Evolutionary conservation across 2,797 vertebrate species (phyloP), one percentile per base, ranked within the genome.

Genomic region (Lycodopsis pacificus): DNA sequence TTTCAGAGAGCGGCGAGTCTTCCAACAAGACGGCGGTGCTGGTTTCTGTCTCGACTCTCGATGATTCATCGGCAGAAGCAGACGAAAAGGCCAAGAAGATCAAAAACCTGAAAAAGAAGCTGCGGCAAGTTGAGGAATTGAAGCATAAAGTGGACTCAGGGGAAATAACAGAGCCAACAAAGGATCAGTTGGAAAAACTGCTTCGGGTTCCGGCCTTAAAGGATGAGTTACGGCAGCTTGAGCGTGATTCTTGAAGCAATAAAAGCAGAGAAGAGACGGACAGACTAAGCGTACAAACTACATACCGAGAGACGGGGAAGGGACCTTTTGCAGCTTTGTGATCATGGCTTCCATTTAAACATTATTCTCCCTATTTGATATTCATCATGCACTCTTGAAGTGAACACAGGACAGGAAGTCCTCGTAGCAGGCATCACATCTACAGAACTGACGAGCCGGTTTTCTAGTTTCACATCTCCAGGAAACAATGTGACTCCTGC

Each of bases 91-190:
- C 90, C 84, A 97, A 95, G 94, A 97, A 97, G 91, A 93, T 98
- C 6, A 99, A 99, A 93, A 98, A 96, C 77, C 93, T 99, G 75
- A 94, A 91, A 86, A 99, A 99, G 95, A 99, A 99, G 92, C 94
- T 99, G 84, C 95, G 97, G 13, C 97, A 99, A 89, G 95, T 97
- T 12, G 96, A 98, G 88, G 97, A 99, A 20, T 85, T 99, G 86
- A 95, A 96, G 93, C 97, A 96, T 73, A 96, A 97, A 87, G 83
- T 99, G 86, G 95, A 97, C 93, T 94, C 94, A 0, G 97, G 97
- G 38, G 97, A 97, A 80, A 93, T 99, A 64, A 95, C 93, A 72
- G 94, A 95, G 88, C 96, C 94, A 1, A 97, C 96, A 49, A 95
- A 90, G 73, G 98, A 99, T 93, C 98, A 99, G 94, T 85, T 96